These are phyloP conservation scores for Nephrocerus scutellatus DNA, from an alignment of 2,888 invertebrate genomes.

Conservation along the genomic window DNA sequence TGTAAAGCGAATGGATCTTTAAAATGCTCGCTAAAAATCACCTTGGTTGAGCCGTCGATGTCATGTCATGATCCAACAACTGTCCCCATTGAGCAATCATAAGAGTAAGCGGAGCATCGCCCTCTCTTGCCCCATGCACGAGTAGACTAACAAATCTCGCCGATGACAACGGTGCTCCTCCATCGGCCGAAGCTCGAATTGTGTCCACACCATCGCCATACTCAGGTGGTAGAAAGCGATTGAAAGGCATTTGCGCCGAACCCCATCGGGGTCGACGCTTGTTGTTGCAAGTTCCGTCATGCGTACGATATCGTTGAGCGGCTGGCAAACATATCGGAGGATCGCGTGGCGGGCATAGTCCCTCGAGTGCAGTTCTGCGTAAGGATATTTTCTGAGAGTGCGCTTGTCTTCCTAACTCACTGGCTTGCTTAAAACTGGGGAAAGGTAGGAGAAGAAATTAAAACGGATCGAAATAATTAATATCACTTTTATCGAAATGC, in stretches of 20 bases:
- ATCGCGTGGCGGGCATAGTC: constrained; percentile 59
- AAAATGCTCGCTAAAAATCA: constrained; percentile 19
- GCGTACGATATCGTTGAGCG: constrained; percentile 68
- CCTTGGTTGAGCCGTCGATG: constrained; percentile 68
- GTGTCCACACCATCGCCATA: constrained; percentile 68
- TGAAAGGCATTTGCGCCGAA: constrained; percentile 73
- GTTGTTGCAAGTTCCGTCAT: constrained; percentile 88
- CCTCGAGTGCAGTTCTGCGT: constrained; percentile 44
- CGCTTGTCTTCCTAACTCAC: constrained; percentile 43
- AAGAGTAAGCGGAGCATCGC: constrained; percentile 63
- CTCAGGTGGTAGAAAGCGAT: constrained; percentile 70
- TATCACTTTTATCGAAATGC: constrained; percentile 6
- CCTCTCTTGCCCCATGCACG: constrained; percentile 59
- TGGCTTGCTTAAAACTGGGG: constrained; percentile 40
- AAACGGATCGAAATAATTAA: background rate
- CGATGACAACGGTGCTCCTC: constrained; percentile 62
- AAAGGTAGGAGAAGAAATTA: constrained; percentile 6
- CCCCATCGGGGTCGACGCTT: constrained; percentile 69
- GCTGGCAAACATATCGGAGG: constrained; percentile 64
- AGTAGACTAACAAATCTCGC: constrained; percentile 66
- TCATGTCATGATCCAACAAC: constrained; percentile 82
- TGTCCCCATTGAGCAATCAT: constrained; percentile 91
- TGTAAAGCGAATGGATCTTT: background rate
- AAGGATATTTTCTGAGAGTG: constrained; percentile 42
- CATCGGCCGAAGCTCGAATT: constrained; percentile 52